Percentiles rank a stretch among this genome's conserved stretches.
Evolutionary conservation across 2,797 vertebrate species (phyloP).

Genomic region (Botia kubotai): DNA sequence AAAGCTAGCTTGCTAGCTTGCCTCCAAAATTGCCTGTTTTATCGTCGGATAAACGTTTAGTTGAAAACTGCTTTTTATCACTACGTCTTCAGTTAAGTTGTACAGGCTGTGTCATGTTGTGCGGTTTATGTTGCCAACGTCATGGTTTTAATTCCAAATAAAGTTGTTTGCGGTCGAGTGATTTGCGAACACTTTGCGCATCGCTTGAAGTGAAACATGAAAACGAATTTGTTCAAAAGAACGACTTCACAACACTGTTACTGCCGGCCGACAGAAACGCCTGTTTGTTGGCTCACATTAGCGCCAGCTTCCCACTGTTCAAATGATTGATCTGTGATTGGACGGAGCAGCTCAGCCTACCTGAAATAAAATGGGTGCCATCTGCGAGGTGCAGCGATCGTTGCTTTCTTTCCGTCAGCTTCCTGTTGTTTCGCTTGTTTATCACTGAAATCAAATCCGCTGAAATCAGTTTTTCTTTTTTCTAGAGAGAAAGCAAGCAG

Average conservation of each 20-base stretch:
- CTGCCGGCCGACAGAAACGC: not conserved
- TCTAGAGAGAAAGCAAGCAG: not conserved
- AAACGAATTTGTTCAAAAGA: not conserved
- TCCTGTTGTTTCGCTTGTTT: not conserved
- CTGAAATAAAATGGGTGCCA: conserved; percentile 7
- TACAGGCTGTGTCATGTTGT: not conserved
- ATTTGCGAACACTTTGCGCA: not conserved
- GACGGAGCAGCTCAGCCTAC: not conserved
- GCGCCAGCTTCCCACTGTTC: not conserved
- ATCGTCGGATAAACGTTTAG: no score
- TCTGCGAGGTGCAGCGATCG: not conserved
- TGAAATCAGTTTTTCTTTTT: not conserved
- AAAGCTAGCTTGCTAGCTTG: no score
- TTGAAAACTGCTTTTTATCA: no score
- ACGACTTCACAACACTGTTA: not conserved
- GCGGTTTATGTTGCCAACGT: not conserved
- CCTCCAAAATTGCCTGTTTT: no score
- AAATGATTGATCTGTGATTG: not conserved
- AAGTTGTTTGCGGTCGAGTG: not conserved
- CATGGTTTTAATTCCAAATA: not conserved
- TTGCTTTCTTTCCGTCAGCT: not conserved
- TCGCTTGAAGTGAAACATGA: not conserved
- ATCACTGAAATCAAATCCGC: not conserved
- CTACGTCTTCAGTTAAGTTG: no score
- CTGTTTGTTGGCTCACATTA: not conserved